Conservation (phyloP, 35 echinoderm and acorn worm species). For the Antedon bifida region DNA sequence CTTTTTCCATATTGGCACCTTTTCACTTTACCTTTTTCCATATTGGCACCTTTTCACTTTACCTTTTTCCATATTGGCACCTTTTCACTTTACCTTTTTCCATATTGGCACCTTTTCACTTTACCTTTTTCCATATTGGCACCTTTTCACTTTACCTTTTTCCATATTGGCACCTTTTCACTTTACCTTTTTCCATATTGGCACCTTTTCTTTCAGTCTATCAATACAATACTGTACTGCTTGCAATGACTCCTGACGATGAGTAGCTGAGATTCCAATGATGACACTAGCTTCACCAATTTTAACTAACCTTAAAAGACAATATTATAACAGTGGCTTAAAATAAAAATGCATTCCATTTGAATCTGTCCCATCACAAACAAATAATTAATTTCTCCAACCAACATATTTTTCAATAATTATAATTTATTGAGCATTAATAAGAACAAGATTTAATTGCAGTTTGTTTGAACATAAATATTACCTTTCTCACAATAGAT, state of each 20-base stretch:
- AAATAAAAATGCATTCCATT: too few species aligned
- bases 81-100: too few species aligned
- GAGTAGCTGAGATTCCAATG: constrained; percentile 71
- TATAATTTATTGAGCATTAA: too few species aligned
- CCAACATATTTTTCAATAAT: too few species aligned
- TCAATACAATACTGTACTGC: constrained; percentile 93
- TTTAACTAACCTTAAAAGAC: constrained; percentile 54
- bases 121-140: constrained; percentile 98
- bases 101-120: too few species aligned
- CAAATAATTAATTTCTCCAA: too few species aligned
- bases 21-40: constrained; percentile 98
- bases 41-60: constrained; percentile 79
- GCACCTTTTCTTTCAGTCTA: constrained; percentile 79
- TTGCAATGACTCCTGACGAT: constrained; percentile 66
- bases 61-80: constrained; percentile 99
- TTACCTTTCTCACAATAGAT: too few species aligned
- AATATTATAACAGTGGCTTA: too few species aligned
- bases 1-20: constrained; percentile 96
- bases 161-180: constrained; percentile 92
- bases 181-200: constrained; percentile 99
- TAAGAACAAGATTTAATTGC: too few species aligned
- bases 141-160: constrained; percentile 79
- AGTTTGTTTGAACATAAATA: too few species aligned
- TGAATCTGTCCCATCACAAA: too few species aligned
- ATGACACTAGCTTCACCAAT: constrained; percentile 83